Evolutionary conservation across 2,888 invertebrate species (phyloP), one percentile per base, ranked within the genome.

Genomic region (Oxytorus armatus): DNA sequence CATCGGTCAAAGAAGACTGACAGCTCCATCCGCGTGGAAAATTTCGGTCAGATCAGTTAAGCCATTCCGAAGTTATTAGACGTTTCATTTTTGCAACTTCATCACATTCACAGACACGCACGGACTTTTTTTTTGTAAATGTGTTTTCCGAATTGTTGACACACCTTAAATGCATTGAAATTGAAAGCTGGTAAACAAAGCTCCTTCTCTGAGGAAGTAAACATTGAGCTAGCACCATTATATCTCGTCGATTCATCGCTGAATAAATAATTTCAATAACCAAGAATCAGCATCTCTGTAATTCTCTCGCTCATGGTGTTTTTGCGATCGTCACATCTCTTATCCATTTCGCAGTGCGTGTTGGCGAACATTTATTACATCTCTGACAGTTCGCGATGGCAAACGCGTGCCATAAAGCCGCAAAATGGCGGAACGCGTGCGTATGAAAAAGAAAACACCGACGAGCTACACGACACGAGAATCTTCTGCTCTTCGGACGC

Each of bases 321-420:
- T 53, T 16, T 59, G 49, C 57, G 39, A 49, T 23, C 49, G 21
- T 72, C 65, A 39, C 66, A 16, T 53, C 44, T 42, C 53, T 53
- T 42, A 23, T 14, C 25, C 53, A 25, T 25, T 36, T 23, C 36
- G 7, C n/a, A 25, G 25, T 51, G 70, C 70, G 74, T 69, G 70
- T n/a, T 55, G 74, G 74, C 65, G 65, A 77, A 57, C 70, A 61
- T 66, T 77, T 66, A 73, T 78, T 73, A 73, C 73, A 63, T 68
- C 63, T 55, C 66, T 29, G 66, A 73, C 77, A 51, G 29, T 57
- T 51, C 10, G 63, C 73, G 33, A 55, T 55, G 29, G 51, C 53
- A 21, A 23, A 33, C 51, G 72, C 51, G 66, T 36, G 66, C 39
- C 51, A 10, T 23, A n/a, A n/a, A 23, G 36, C 23, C 21, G 14